phyloP scores from a whole-genome alignment of 2,888 invertebrate genomes.

The Sipha maydis region DNA sequence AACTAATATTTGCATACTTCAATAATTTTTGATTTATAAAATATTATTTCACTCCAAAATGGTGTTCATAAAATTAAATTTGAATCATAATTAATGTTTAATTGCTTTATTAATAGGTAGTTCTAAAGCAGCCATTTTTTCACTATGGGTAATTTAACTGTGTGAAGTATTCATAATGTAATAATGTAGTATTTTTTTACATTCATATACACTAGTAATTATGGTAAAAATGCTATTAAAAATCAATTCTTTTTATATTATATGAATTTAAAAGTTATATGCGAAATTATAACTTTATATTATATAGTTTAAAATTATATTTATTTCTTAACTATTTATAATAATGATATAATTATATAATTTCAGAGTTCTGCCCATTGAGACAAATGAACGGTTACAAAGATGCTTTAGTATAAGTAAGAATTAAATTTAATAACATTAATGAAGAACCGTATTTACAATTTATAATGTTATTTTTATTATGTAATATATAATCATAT shows the following conservation, averaged over 20 bases:
- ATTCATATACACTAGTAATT: not conserved
- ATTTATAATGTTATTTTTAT: not conserved
- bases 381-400: constrained; percentile 46
- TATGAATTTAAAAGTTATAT: no score
- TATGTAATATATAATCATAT: not conserved
- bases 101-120: not conserved
- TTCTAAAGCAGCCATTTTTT: not conserved
- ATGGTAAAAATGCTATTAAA: no score
- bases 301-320: no score
- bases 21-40: not conserved
- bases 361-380: constrained; percentile 52
- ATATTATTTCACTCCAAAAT: not conserved
- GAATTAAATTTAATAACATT: constrained; percentile 14
- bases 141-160: not conserved
- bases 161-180: not conserved
- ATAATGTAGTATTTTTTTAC: not conserved
- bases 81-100: not conserved
- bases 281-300: not conserved
- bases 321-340: not conserved
- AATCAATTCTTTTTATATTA: no score
- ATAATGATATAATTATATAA: not conserved
- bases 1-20: not conserved
- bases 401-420: constrained; percentile 46
- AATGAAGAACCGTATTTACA: not conserved
- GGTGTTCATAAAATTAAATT: not conserved